phyloP scores from a whole-genome alignment of 2,888 invertebrate species.

The Pristionchus maxplancki region DNA sequence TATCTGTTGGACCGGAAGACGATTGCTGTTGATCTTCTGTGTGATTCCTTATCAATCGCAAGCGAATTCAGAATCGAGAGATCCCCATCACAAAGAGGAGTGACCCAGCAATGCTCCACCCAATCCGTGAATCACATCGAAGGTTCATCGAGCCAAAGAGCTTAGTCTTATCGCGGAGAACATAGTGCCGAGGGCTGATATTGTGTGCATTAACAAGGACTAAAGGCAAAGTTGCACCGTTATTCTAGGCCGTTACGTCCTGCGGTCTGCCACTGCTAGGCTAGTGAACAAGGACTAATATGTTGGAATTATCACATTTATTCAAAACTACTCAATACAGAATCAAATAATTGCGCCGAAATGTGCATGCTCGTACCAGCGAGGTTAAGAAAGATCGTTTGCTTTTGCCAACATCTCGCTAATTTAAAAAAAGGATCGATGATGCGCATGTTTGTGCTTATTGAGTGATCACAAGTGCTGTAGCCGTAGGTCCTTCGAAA shows the following conservation, averaged over 20 bases:
- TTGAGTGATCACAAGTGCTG: neutral
- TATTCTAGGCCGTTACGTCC: too few species aligned
- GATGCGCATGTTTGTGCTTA: too few species aligned
- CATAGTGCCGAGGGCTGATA: neutral
- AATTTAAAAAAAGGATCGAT: too few species aligned
- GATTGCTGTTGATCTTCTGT: neutral
- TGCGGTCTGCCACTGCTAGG: too few species aligned
- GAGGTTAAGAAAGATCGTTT: too few species aligned
- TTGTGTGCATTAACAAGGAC: neutral
- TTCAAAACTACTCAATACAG: too few species aligned
- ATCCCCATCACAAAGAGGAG: neutral
- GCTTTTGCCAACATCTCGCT: neutral
- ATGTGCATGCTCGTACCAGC: too few species aligned
- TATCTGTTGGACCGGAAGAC: neutral
- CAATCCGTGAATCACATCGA: neutral
- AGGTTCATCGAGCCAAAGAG: neutral
- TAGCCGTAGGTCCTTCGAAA: constrained; percentile 1
- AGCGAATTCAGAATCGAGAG: neutral
- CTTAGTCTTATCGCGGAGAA: neutral
- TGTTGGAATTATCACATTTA: too few species aligned
- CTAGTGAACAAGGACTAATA: too few species aligned
- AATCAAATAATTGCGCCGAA: too few species aligned
- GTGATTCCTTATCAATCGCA: neutral
- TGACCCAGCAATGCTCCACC: too few species aligned
- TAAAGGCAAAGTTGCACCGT: too few species aligned